These are phyloP conservation scores for Aphyosemion australe DNA, from an alignment of 2,113 vertebrate genomes.

Conservation along the genomic window DNA sequence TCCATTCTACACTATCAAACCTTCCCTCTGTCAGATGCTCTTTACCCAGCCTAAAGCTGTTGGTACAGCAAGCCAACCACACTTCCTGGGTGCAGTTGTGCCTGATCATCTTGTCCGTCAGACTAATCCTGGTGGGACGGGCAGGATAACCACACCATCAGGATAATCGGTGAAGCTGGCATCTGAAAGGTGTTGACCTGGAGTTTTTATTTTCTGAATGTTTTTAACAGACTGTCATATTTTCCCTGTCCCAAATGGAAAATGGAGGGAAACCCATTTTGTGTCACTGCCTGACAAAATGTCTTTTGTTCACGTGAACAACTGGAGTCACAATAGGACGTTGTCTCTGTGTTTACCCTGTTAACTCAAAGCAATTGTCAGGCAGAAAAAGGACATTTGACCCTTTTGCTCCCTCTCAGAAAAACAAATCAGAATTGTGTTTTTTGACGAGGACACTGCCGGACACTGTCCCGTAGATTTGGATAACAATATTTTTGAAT, in stretches of 20 bases:
- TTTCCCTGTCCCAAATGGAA: not conserved
- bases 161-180: not conserved
- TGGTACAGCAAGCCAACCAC: conserved; percentile 24
- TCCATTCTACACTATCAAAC: not conserved
- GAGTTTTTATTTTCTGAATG: not conserved
- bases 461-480: not conserved
- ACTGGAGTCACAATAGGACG: conserved; percentile 34
- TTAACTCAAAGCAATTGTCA: conserved; percentile 16
- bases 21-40: conserved; percentile 9
- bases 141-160: too few relatives aligned
- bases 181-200: conserved; percentile 17
- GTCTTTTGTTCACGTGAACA: conserved; percentile 23
- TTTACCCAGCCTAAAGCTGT: conserved; percentile 43
- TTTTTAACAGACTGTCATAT: not conserved
- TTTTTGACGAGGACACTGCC: conserved; percentile 45
- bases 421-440: not conserved
- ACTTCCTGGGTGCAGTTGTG: conserved; percentile 17
- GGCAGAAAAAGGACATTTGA: conserved; percentile 25
- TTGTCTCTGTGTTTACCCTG: conserved; percentile 42
- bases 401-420: not conserved
- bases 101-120: conserved; percentile 9
- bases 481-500: too few relatives aligned
- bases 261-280: not conserved
- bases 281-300: not conserved
- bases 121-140: not conserved